A percentile compares a stretch with the other conserved stretches of the same genome.
phyloP scores from a whole-genome alignment of 2,113 vertebrate species.

The Oreochromis spilurus region DNA sequence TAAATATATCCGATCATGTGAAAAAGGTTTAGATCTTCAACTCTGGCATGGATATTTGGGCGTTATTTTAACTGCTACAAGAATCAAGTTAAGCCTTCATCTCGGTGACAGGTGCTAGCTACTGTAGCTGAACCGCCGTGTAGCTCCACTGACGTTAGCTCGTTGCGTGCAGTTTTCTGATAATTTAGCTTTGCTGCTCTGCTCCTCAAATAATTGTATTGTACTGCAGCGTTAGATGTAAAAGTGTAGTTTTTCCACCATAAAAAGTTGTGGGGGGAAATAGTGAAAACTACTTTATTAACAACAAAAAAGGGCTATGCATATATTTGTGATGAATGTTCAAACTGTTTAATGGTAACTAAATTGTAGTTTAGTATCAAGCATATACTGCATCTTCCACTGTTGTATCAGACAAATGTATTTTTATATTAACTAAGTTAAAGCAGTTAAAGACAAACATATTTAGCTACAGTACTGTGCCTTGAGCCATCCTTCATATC shows the following conservation, averaged over 20 bases:
- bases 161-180: not conserved
- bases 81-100: not conserved
- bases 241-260: not conserved
- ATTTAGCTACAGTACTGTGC: not conserved
- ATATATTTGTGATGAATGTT: not conserved
- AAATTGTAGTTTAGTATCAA: not conserved
- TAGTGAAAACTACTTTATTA: not conserved
- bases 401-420: not conserved
- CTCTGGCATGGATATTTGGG: not conserved
- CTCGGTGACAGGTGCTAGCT: constrained; percentile 47
- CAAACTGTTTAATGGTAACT: not conserved
- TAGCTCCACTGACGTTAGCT: not conserved
- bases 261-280: not conserved
- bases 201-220: not conserved
- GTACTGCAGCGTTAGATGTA: not conserved
- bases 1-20: not conserved
- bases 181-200: not conserved
- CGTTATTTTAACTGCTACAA: not conserved
- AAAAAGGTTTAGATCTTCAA: not conserved
- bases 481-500: not conserved
- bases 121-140: not conserved
- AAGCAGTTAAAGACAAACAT: not conserved
- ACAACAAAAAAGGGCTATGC: not conserved
- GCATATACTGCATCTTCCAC: not conserved
- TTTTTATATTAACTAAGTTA: not conserved